Base-by-base conservation (phyloP, 2,113 vertebrate genomes). In the Corynorhinus townsendii region DNA sequence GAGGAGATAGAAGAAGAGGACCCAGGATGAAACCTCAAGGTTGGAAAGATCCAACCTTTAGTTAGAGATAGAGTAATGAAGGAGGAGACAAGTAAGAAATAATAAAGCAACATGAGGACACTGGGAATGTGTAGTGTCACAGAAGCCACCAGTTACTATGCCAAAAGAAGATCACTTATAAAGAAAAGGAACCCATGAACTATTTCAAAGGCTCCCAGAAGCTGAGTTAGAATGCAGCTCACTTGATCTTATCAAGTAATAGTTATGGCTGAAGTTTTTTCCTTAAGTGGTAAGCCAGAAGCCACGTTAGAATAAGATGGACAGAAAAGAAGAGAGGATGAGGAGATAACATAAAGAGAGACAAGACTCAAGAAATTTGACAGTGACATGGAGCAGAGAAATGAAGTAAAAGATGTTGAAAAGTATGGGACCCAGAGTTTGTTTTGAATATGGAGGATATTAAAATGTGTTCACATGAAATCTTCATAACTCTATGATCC, bases 261-360 rank as follows among this genome's bases (percentile, higher is more conserved):
- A 9, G 71, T 64, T 43, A 68, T 15, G 22, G n/a, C 43, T 35
- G 9, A 64, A 45, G 38, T 73, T 49, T 47, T 52, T 71, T 40
- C 45, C 17, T 1, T 38, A 73, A 64, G 49, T 30, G 40, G 16
- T 35, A 54, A 35, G 35, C 10, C 33, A 59, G 71, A 79, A 71
- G 69, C 24, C 81, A 62, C 0, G 0, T 0, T 22, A 22, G 7
- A 4, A 16, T 11, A 17, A 28, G 47, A 26, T 10, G 19, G 9
- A 35, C 12, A 30, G 15, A 3, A 16, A 68, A 10, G 0, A 19
- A 22, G 52, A 86, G n/a, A 30, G 20, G 40, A 52, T 7, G 5
- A 49, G 26, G 22, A 28, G 4, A 43, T 0, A 15, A 11, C 22
- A 40, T 12, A 26, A 2, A 38, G 3, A 80, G 2, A 59, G 45